These are phyloP conservation scores for Leucophenga montana DNA, from an alignment of 2,888 invertebrate species.

Conservation along the genomic window DNA sequence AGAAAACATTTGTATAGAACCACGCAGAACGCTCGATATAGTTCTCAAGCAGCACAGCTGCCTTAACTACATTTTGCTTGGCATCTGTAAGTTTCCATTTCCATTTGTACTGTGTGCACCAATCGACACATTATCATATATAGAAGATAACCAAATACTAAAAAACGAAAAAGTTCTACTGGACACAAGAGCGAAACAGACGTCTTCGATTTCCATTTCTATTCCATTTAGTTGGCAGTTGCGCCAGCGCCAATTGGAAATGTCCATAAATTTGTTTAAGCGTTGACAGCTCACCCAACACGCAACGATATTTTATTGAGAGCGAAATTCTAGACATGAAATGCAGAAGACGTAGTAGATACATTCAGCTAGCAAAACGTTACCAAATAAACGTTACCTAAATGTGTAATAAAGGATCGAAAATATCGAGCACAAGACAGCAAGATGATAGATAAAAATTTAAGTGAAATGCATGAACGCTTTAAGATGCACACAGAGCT, in stretches of 20 bases:
- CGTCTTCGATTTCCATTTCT: conserved; percentile 16
- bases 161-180: neutral
- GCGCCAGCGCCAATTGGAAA: conserved; percentile 21
- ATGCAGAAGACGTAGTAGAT: neutral
- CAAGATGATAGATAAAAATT: too few species aligned
- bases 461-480: too few species aligned
- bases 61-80: too few species aligned
- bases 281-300: conserved; percentile 19
- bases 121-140: conserved; percentile 24
- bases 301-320: neutral
- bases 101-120: too few species aligned
- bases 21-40: neutral
- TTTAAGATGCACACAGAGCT: too few species aligned
- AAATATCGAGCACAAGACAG: neutral
- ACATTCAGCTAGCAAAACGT: neutral
- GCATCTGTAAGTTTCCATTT: neutral
- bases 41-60: conserved; percentile 11
- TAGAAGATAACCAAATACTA: conserved; percentile 9
- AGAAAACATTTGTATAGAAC: conserved; percentile 2
- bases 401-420: conserved; percentile 14
- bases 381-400: conserved; percentile 7
- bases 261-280: conserved; percentile 26
- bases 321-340: conserved; percentile 16
- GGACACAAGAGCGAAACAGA: neutral
- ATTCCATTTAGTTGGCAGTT: neutral